Percentiles rank a stretch among this genome's conserved stretches.
These are phyloP conservation scores for Chymomyza caudatula DNA, from an alignment of 2,888 invertebrate genomes.

Conservation along the genomic window DNA sequence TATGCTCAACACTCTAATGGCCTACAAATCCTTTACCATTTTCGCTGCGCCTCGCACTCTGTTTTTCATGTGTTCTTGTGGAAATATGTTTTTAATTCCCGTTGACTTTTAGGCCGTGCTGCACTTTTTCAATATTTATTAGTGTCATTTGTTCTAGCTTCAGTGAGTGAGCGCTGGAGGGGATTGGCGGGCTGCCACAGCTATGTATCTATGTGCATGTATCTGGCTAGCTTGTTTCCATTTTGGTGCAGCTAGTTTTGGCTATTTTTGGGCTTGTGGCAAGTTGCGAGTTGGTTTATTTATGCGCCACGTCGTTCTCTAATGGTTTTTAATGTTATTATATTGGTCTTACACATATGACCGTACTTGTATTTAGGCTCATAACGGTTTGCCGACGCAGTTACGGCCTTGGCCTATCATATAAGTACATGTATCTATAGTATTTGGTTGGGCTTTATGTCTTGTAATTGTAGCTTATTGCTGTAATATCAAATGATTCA, in stretches of 20 bases:
- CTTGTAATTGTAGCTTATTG: not conserved
- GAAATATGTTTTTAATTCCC: not conserved
- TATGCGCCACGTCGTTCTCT: conserved; percentile 55
- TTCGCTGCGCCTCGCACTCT: not conserved
- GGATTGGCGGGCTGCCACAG: not conserved
- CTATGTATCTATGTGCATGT: conserved; percentile 15
- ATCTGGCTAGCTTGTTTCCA: conserved; percentile 26
- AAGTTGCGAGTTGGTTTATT: conserved; percentile 56
- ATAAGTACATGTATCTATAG: not conserved
- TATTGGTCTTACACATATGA: conserved; percentile 40
- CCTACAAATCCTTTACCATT: conserved; percentile 34
- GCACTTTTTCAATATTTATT: conserved; percentile 49
- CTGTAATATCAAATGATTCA: not conserved
- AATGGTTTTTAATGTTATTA: conserved; percentile 64
- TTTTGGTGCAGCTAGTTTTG: conserved; percentile 39
- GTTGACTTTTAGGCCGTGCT: conserved; percentile 1
- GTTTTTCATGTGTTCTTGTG: not conserved
- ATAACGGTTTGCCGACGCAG: not conserved
- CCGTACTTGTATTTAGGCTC: conserved; percentile 3
- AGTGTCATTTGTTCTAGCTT: conserved; percentile 55
- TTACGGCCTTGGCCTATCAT: not conserved
- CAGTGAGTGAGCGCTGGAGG: not conserved
- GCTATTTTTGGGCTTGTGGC: conserved; percentile 52
- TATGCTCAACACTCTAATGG: conserved; percentile 31
- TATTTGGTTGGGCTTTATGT: not conserved